Evolutionary conservation across 2,888 invertebrate genomes (phyloP), one percentile per base, ranked within the genome.

Genomic region (Eilema sororculum): DNA sequence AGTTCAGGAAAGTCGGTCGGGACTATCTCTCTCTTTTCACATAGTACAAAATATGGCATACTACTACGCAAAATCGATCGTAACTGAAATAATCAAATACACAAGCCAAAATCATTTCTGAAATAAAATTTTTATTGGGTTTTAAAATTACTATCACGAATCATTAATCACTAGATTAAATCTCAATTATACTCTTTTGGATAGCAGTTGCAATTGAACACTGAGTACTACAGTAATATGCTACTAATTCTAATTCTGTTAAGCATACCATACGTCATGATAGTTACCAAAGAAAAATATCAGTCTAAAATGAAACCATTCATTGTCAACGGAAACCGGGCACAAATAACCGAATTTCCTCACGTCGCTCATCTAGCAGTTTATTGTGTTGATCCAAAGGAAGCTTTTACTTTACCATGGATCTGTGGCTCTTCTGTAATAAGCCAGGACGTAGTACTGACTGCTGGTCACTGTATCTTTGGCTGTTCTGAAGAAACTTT

Each of bases 401-500:
- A 3, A 5, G 5, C 46, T 9, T 30, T n/a, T 22, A 30, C 6
- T 20, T 2, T 6, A 37, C n/a, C 69, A 5, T 84, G 76, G 79
- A 74, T 79, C 0, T 89, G 86, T 60, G 86, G 87, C 0, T 72
- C 80, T 0, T 80, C 87, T 0, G 69, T 88, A 10, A 46, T 88
- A 25, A 87, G 85, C 57, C 86, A 87, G 28, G 65, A 68, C 10
- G 52, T 87, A 0, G 5, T 83, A 8, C 20, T 88, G 22, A 86
- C 88, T 0, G 86, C 86, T 0, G 86, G 79, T 0, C 86, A 86
- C 46, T 87, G 87, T 64, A 0, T 86, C 0, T 8, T 25, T 0
- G 63, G 25, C 0, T 81, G 83, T 46, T 10, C 6, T 1, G 33
- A 30, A 12, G 10, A 37, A 0, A 30, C 65, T n/a, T 41, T 12